phyloP scores from a whole-genome alignment of 92 coral and sea anemone genomes.

The Metridium senile region DNA sequence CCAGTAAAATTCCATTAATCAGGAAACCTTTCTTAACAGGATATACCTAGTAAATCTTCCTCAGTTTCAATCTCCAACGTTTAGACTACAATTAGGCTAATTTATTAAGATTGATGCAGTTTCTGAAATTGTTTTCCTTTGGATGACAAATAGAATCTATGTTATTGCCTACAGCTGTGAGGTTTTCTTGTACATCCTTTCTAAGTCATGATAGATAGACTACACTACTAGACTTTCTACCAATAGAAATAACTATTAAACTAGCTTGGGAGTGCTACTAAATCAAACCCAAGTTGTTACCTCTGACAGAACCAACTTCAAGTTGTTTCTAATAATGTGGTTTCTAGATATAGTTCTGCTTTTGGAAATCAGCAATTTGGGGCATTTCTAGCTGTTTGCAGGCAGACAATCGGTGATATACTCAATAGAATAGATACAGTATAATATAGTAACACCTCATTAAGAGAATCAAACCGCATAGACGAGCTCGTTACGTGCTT shows the following conservation, averaged over 20 bases:
- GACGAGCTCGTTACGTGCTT: slow-evolving; percentile 7
- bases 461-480: slow-evolving; percentile 6
- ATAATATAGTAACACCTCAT: slow-evolving; percentile 5
- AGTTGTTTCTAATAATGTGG: background rate
- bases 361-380: background rate
- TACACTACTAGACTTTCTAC: slow-evolving; percentile 12
- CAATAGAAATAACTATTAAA: slow-evolving; percentile 11
- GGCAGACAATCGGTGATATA: background rate
- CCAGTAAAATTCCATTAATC: background rate
- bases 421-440: background rate
- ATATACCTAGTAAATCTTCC: background rate
- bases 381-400: background rate
- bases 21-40: no score
- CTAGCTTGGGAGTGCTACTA: slow-evolving; percentile 12
- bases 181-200: slow-evolving; percentile 5
- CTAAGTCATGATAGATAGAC: slow-evolving; percentile 17
- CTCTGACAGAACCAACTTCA: slow-evolving; percentile 19
- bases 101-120: background rate
- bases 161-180: slow-evolving; percentile 23
- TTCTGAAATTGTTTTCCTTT: background rate
- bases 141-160: background rate
- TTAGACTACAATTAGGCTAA: background rate
- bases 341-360: background rate
- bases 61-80: background rate
- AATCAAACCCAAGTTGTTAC: slow-evolving; percentile 27